Evolutionary conservation across 35 echinoderm and acorn worm genomes (phyloP).

Genomic region (Anneissia japonica): DNA sequence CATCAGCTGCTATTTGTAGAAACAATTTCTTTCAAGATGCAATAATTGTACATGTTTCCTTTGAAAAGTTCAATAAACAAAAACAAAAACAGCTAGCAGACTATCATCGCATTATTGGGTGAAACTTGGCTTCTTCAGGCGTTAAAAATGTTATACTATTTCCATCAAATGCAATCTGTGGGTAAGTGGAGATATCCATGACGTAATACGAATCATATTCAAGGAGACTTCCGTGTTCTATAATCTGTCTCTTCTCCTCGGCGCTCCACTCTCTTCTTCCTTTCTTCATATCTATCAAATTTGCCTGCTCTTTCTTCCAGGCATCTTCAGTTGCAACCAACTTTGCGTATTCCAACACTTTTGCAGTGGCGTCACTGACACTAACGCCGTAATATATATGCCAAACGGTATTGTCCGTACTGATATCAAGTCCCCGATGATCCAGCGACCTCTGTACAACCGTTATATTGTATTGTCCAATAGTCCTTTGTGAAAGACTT

Average conservation of each 20-base stretch:
- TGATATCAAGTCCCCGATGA: constrained; percentile 38
- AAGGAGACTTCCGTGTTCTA: constrained; percentile 51
- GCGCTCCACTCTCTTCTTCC: constrained; percentile 72
- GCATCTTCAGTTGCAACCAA: constrained; percentile 63
- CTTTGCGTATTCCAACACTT: constrained; percentile 62
- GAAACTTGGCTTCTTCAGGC: not conserved
- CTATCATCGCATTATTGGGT: not conserved
- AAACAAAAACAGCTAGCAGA: not conserved
- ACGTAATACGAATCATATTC: constrained; percentile 68
- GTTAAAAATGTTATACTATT: constrained; percentile 70
- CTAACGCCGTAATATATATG: constrained; percentile 68
- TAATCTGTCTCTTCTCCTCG: constrained; percentile 37
- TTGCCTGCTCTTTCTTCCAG: constrained; percentile 61
- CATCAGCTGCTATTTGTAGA: not conserved
- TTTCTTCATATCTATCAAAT: constrained; percentile 43
- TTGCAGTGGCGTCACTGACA: constrained; percentile 29
- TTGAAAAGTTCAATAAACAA: too few relatives aligned
- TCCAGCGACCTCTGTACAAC: constrained; percentile 21
- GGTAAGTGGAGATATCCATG: constrained; percentile 54
- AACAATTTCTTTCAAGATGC: not conserved
- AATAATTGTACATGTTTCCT: too few relatives aligned
- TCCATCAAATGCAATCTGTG: constrained; percentile 84
- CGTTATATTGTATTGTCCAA: constrained; percentile 23
- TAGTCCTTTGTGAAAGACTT: constrained; percentile 8
- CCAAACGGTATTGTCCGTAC: constrained; percentile 48